These are phyloP conservation scores for Heterodera carotae DNA, from an alignment of 1,140 invertebrate species.

Conservation along the genomic window DNA sequence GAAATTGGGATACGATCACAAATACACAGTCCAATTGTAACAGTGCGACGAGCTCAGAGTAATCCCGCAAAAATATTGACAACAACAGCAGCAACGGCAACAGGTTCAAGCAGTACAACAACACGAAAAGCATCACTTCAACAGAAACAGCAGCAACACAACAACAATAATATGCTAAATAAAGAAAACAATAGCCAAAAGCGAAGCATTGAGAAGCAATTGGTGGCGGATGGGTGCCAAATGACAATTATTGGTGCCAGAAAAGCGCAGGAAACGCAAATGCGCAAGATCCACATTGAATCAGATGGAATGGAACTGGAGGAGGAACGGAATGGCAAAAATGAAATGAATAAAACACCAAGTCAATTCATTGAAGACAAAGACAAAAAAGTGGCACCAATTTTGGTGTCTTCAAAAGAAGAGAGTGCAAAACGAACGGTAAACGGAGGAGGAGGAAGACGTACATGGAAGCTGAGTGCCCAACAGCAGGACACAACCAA, in stretches of 20 bases:
- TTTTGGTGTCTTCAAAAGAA: not conserved
- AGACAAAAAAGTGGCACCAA: not conserved
- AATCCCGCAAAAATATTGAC: constrained; percentile 2
- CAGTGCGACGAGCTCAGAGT: not conserved
- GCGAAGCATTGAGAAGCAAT: not conserved
- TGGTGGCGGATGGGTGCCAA: not conserved
- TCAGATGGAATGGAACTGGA: not conserved
- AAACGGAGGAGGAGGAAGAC: not conserved
- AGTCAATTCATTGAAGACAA: not conserved
- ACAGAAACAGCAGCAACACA: not conserved
- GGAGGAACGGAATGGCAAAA: not conserved
- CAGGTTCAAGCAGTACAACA: constrained; percentile 2
- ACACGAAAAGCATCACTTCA: not conserved
- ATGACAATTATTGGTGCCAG: not conserved
- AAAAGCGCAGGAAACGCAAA: not conserved
- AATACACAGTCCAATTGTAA: not conserved
- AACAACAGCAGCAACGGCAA: constrained; percentile 2
- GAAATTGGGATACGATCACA: not conserved
- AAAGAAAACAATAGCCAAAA: not conserved
- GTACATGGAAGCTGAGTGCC: not conserved
- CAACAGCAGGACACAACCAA: not conserved
- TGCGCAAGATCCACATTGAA: not conserved
- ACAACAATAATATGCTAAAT: not conserved
- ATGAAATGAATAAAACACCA: not conserved
- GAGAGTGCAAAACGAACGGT: not conserved